These are phyloP conservation scores for Agrilus cyanescens DNA, from an alignment of 2,888 invertebrate species.

Conservation along the genomic window DNA sequence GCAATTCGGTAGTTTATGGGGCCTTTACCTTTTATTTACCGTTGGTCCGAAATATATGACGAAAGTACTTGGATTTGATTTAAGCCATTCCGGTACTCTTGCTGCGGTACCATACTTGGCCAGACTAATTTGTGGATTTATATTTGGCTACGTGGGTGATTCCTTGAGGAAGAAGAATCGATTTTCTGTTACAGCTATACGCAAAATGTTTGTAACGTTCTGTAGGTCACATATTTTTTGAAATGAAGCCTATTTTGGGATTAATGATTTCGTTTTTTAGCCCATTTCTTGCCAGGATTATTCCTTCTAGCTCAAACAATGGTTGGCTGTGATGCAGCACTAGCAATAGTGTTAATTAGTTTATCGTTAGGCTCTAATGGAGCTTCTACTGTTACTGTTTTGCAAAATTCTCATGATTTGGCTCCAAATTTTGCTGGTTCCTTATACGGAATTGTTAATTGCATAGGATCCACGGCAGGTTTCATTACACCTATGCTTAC, in stretches of 20 bases:
- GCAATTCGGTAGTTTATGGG: conserved; percentile 68
- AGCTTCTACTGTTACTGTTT: conserved; percentile 32
- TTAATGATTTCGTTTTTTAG: conserved; percentile 20
- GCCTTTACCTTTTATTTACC: conserved; percentile 63
- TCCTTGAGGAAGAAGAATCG: conserved; percentile 39
- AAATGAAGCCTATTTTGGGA: background rate
- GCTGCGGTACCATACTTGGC: conserved; percentile 61
- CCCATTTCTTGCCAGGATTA: conserved; percentile 39
- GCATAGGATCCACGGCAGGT: conserved; percentile 56
- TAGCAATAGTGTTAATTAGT: conserved; percentile 53
- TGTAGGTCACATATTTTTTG: conserved; percentile 35
- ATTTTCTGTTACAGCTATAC: conserved; percentile 42
- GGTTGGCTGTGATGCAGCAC: conserved; percentile 48
- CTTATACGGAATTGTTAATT: conserved; percentile 62
- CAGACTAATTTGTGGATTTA: conserved; percentile 53
- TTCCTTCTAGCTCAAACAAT: conserved; percentile 42
- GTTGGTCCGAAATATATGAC: conserved; percentile 66
- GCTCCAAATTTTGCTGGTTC: conserved; percentile 64
- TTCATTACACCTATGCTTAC: conserved; percentile 60
- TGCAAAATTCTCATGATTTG: conserved; percentile 49
- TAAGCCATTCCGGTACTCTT: conserved; percentile 57
- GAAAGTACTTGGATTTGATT: conserved; percentile 56
- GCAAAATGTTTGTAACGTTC: conserved; percentile 54
- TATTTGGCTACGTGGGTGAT: conserved; percentile 61
- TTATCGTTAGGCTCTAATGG: conserved; percentile 51